Conservation (phyloP, 1,140 invertebrate genomes). For the Pseudomyrmex sp. region DNA sequence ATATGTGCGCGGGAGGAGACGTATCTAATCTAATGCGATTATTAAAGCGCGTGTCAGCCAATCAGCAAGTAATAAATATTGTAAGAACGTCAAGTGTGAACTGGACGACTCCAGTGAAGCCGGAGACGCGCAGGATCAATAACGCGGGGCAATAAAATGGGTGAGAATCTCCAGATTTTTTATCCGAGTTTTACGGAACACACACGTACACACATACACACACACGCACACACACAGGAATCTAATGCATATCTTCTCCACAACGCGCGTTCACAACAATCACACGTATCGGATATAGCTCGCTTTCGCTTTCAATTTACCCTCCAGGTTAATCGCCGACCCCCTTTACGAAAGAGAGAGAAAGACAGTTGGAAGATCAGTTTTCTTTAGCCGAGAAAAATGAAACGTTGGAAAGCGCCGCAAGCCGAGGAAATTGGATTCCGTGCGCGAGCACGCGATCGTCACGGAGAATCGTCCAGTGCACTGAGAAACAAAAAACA, state of each 20-base stretch:
- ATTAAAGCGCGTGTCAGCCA: constrained; percentile 50
- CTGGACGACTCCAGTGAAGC: constrained; percentile 62
- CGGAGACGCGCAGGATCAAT: constrained; percentile 31
- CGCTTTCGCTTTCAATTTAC: constrained; percentile 35
- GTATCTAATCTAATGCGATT: constrained; percentile 55
- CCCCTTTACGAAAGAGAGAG: constrained; percentile 3
- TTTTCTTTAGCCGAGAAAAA: too few relatives aligned
- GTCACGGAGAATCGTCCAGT: constrained; percentile 66
- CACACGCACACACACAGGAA: neutral
- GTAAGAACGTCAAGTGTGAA: constrained; percentile 45
- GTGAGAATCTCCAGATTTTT: constrained; percentile 10
- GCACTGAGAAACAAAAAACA: constrained; percentile 16
- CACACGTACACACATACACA: too few relatives aligned
- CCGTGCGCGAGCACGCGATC: too few relatives aligned
- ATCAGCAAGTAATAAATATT: constrained; percentile 59
- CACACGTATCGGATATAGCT: constrained; percentile 1
- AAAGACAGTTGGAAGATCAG: too few relatives aligned
- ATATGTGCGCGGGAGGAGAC: constrained; percentile 20
- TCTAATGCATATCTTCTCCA: constrained; percentile 66
- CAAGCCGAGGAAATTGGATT: neutral
- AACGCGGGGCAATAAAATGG: constrained; percentile 4
- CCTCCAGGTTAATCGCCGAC: neutral
- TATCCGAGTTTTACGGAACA: constrained; percentile 19
- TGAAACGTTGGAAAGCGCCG: constrained; percentile 18
- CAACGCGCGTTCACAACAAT: constrained; percentile 30